Conservation (phyloP, 2,888 invertebrate genomes). For the Phengaris arion region DNA sequence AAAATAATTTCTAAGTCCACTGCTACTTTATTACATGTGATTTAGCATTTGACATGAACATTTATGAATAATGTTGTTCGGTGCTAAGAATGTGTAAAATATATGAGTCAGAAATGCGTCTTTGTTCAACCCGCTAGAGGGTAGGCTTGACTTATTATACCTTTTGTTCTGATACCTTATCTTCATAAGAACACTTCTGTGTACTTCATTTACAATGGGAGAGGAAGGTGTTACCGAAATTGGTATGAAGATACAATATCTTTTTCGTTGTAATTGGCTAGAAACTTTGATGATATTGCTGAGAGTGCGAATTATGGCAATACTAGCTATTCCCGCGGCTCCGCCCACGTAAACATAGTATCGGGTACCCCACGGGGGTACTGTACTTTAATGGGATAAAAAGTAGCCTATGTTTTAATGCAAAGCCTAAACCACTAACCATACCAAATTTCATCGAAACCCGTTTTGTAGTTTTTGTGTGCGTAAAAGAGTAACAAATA, state of each 20-base stretch:
- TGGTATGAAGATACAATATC: background rate
- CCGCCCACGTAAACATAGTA: too few species aligned
- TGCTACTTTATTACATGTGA: background rate
- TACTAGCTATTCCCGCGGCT: too few species aligned
- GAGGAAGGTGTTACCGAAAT: constrained; percentile 1
- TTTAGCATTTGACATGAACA: constrained; percentile 5
- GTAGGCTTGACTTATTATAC: constrained; percentile 37
- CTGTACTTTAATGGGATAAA: too few species aligned
- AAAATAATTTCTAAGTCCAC: background rate
- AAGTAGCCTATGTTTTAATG: too few species aligned
- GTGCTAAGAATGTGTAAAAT: constrained; percentile 21
- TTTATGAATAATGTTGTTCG: constrained; percentile 13
- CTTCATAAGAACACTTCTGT: constrained; percentile 38
- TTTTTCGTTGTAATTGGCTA: background rate
- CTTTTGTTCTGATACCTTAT: constrained; percentile 41
- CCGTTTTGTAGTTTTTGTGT: too few species aligned
- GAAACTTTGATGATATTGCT: background rate
- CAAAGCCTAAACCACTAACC: too few species aligned
- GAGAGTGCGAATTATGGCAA: background rate
- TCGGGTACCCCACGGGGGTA: too few species aligned
- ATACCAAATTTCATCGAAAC: too few species aligned
- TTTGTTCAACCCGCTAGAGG: constrained; percentile 7
- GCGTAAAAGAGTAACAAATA: too few species aligned
- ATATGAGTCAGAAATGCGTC: constrained; percentile 12
- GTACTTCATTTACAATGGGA: constrained; percentile 19